Conservation (phyloP, 2,113 vertebrate species). For the Polyodon spathula region DNA sequence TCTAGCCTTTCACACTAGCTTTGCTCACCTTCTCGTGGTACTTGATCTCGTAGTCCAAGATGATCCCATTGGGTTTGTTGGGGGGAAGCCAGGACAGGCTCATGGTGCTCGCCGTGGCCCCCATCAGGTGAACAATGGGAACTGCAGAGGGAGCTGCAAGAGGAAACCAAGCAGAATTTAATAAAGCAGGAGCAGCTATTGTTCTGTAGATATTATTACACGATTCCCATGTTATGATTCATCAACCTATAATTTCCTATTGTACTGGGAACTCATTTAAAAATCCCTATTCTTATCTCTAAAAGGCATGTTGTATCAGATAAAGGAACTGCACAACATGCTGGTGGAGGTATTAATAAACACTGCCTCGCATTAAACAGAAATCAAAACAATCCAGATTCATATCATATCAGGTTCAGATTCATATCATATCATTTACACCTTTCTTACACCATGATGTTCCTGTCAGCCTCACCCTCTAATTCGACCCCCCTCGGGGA, state of each 20-base stretch:
- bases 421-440: too few species aligned
- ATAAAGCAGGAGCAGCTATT: neutral
- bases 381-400: too few species aligned
- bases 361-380: neutral
- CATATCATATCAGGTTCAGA: too few species aligned
- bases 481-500: too few species aligned
- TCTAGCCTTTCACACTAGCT: neutral
- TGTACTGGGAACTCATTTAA: too few species aligned
- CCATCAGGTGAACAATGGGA: slow-evolving; percentile 83
- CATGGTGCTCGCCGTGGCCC: slow-evolving; percentile 83
- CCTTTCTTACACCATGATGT: too few species aligned
- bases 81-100: slow-evolving; percentile 93
- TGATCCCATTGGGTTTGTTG: slow-evolving; percentile 92
- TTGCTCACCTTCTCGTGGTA: slow-evolving; percentile 91
- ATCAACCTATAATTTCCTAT: too few species aligned
- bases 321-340: too few species aligned
- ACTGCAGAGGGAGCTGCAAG: slow-evolving; percentile 80
- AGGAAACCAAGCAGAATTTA: neutral
- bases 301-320: too few species aligned
- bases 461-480: too few species aligned
- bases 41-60: slow-evolving; percentile 98
- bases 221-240: too few species aligned
- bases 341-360: neutral
- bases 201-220: neutral
- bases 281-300: too few species aligned